Percentiles rank a stretch among this genome's conserved stretches.
These are phyloP conservation scores for Pseudomyrmex dendroicus DNA, from an alignment of 1,140 invertebrate genomes.

Conservation along the genomic window DNA sequence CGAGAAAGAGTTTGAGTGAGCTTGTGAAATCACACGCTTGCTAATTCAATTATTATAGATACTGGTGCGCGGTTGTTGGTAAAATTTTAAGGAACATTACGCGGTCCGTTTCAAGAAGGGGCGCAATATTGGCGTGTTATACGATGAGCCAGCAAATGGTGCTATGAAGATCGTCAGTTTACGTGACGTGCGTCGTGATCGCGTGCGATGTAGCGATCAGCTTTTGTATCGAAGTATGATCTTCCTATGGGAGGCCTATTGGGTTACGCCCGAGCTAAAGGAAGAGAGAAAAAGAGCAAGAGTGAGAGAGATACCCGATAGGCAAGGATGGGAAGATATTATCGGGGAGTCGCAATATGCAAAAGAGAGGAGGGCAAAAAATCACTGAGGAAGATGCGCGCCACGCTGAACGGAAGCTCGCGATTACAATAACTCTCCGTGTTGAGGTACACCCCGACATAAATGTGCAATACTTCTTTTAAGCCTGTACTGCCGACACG, in stretches of 20 bases:
- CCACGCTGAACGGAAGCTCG: constrained; percentile 27
- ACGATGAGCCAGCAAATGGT: constrained; percentile 78
- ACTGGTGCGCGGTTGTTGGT: constrained; percentile 32
- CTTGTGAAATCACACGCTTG: not conserved
- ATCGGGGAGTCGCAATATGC: constrained; percentile 43
- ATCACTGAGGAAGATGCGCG: constrained; percentile 24
- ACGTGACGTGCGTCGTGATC: constrained; percentile 83
- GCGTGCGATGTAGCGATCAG: constrained; percentile 84
- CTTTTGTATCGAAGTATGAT: constrained; percentile 83
- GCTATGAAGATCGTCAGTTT: constrained; percentile 82
- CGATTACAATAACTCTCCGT: constrained; percentile 45
- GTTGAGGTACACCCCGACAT: constrained; percentile 1
- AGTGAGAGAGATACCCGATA: constrained; percentile 35
- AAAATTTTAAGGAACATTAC: constrained; percentile 57
- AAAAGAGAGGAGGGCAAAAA: constrained; percentile 48
- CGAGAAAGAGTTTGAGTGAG: not conserved
- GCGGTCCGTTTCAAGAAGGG: constrained; percentile 59
- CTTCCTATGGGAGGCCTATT: constrained; percentile 82
- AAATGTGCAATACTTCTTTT: not conserved
- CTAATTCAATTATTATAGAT: not conserved
- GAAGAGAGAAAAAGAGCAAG: constrained; percentile 17
- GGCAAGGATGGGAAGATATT: constrained; percentile 45
- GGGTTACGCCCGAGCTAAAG: constrained; percentile 74
- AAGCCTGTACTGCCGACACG: not conserved
- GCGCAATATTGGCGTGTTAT: constrained; percentile 65